Conservation (phyloP, 1,140 invertebrate species). For the Alviniconcha marisindica region DNA sequence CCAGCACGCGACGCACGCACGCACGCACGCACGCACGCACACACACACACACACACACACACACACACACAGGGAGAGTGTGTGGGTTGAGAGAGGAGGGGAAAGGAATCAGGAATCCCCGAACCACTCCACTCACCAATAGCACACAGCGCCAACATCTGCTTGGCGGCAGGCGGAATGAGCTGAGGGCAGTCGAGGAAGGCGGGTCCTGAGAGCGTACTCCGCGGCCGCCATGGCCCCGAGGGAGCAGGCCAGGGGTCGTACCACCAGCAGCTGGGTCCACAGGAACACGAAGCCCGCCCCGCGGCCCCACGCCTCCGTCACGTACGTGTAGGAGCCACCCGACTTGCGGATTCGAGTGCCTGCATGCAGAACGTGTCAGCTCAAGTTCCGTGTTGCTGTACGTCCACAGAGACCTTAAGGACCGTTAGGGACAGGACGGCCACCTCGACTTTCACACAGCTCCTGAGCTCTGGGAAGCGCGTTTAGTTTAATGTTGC, state of each 20-base stretch:
- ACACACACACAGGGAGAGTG: too few relatives aligned
- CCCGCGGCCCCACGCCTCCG: constrained; percentile 37
- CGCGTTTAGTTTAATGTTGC: too few relatives aligned
- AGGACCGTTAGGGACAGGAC: too few relatives aligned
- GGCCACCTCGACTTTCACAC: too few relatives aligned
- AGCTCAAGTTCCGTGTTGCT: too few relatives aligned
- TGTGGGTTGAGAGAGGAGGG: too few relatives aligned
- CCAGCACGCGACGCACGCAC: too few relatives aligned
- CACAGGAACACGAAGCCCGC: constrained; percentile 41
- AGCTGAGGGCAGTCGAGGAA: constrained; percentile 33
- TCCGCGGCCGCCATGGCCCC: constrained; percentile 35
- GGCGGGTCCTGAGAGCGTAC: constrained; percentile 39
- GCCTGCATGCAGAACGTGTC: too few relatives aligned
- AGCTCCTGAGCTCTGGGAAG: too few relatives aligned
- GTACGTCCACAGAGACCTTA: too few relatives aligned
- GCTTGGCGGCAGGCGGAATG: constrained; percentile 17
- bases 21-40: too few relatives aligned
- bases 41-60: too few relatives aligned
- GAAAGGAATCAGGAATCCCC: neutral
- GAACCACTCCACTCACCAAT: constrained; percentile 15
- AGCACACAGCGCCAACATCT: constrained; percentile 25
- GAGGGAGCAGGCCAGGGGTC: constrained; percentile 36
- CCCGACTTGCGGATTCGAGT: constrained; percentile 43
- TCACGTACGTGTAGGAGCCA: constrained; percentile 41
- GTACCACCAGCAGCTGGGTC: constrained; percentile 33